Base-by-base conservation (phyloP, 2,797 vertebrate species). In the Gallinago solitaria region DNA sequence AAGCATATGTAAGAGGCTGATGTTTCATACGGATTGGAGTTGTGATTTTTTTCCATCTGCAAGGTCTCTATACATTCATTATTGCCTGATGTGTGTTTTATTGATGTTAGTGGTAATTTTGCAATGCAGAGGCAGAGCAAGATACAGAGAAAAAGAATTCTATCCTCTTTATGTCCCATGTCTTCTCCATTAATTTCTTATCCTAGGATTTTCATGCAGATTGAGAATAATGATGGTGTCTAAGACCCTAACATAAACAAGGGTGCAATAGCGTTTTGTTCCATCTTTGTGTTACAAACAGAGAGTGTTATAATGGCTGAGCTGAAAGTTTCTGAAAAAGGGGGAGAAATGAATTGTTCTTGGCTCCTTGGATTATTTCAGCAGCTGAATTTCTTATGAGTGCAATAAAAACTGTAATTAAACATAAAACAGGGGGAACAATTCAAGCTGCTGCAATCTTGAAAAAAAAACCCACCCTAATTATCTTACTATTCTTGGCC, bases 341-440 rank as follows among this genome's bases (percentile, higher is more conserved):
- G 19, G 47, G 60, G 68, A 84, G 67, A 94, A 86, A 85, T 57
- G 23, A 61, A 73, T 94, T 96, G 41, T 96, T 94, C 84, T 87
- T 79, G 75, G 77, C 59, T 94, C 37, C 75, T 93, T 65, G 41
- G 76, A 83, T 95, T 92, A 61, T 95, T 92, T 93, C 85, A 80
- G 87, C 90, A 93, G 92, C 84, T 97, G 96, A 97, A 94, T 97
- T 97, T 94, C 93, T 95, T 95, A 96, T 0, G 43, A 94, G 77
- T 94, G 79, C 70, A 96, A 92, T 95, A 96, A 97, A 97, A 97
- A 85, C 80, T 89, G 75, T 94, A 97, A 97, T 94, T 97, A 96
- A 96, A 86, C 76, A 93, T 90, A 94, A 96, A 97, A 93, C 11
- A 81, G 50, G 65, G 68, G 28, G 82, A 91, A 92, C 65, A 89